Evolutionary conservation across 2,113 vertebrate species (phyloP).

Genomic region (Oryzias celebensis): DNA sequence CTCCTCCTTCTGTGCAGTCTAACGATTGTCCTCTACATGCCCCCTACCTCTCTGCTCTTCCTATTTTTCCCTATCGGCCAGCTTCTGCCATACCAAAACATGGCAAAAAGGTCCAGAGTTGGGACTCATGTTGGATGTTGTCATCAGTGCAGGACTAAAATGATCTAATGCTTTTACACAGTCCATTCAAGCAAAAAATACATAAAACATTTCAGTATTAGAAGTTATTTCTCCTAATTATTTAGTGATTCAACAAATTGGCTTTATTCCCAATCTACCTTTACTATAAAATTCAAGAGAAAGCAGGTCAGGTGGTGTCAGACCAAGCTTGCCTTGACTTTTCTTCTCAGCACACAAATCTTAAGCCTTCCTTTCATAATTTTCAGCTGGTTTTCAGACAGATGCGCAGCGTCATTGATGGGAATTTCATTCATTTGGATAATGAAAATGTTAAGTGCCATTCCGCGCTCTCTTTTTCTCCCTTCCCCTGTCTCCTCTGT

Average conservation of each 20-base stretch:
- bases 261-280: conserved; percentile 47
- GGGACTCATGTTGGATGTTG: conserved; percentile 3
- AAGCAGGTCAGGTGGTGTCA: conserved; percentile 53
- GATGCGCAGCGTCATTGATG: conserved; percentile 48
- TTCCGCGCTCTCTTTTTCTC: conserved; percentile 34
- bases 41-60: conserved; percentile 76
- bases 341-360: conserved; percentile 16
- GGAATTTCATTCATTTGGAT: conserved; percentile 71
- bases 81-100: conserved; percentile 32
- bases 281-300: conserved; percentile 44
- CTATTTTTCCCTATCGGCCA: conserved; percentile 72
- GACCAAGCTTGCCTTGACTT: conserved; percentile 41
- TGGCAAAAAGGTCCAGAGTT: conserved; percentile 11
- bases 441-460: conserved; percentile 70
- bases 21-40: conserved; percentile 91
- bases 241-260: conserved; percentile 44
- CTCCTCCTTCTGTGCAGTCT: conserved; percentile 75
- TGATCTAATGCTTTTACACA: conserved; percentile 29
- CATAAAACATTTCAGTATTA: conserved; percentile 11
- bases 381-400: conserved; percentile 65
- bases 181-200: conserved; percentile 22
- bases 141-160: conserved; percentile 15
- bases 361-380: conserved; percentile 53
- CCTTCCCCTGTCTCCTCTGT: conserved; percentile 30
- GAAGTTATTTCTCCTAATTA: conserved; percentile 16